A percentile compares a stretch with the other conserved stretches of the same genome.
Evolutionary conservation across 2,888 invertebrate species (phyloP).

Genomic region (Aplocera efformata): DNA sequence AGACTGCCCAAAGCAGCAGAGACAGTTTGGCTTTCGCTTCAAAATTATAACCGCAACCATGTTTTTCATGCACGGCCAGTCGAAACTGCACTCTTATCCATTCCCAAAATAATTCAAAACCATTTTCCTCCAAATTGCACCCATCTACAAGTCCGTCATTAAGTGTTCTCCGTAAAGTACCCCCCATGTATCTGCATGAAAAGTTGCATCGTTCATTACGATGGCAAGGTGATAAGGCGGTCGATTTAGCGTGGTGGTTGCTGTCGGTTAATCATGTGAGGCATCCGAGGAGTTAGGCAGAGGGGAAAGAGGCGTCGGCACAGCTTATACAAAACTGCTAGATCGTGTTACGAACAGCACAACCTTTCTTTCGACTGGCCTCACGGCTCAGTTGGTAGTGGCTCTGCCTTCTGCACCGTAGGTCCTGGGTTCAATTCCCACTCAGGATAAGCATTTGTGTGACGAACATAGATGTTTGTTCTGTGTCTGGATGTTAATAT

Average conservation of each 20-base stretch:
- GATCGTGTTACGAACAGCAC: too few relatives aligned
- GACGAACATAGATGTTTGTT: too few relatives aligned
- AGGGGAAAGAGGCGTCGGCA: constrained; percentile 18
- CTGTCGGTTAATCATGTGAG: constrained; percentile 34
- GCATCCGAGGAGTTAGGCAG: constrained; percentile 29
- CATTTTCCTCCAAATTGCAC: constrained; percentile 5
- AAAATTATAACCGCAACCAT: too few relatives aligned
- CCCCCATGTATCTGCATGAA: constrained; percentile 31
- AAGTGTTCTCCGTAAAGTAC: constrained; percentile 34
- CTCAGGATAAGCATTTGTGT: too few relatives aligned
- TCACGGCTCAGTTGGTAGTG: too few relatives aligned
- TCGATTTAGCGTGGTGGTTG: constrained; percentile 47
- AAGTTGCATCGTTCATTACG: constrained; percentile 48
- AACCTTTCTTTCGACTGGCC: too few relatives aligned
- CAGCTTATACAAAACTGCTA: constrained; percentile 4
- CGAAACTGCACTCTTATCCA: not conserved
- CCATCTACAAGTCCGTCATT: constrained; percentile 15
- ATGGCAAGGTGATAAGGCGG: constrained; percentile 54
- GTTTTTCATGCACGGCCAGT: too few relatives aligned
- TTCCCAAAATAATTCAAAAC: constrained; percentile 11
- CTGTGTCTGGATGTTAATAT: too few relatives aligned
- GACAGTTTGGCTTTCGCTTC: too few relatives aligned
- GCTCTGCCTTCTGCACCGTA: too few relatives aligned
- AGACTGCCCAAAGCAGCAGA: too few relatives aligned
- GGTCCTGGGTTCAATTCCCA: too few relatives aligned